A percentile compares a stretch with the other conserved stretches of the same genome.
These are phyloP conservation scores for Littorina saxatilis DNA, from an alignment of 1,140 invertebrate species.

Conservation along the genomic window DNA sequence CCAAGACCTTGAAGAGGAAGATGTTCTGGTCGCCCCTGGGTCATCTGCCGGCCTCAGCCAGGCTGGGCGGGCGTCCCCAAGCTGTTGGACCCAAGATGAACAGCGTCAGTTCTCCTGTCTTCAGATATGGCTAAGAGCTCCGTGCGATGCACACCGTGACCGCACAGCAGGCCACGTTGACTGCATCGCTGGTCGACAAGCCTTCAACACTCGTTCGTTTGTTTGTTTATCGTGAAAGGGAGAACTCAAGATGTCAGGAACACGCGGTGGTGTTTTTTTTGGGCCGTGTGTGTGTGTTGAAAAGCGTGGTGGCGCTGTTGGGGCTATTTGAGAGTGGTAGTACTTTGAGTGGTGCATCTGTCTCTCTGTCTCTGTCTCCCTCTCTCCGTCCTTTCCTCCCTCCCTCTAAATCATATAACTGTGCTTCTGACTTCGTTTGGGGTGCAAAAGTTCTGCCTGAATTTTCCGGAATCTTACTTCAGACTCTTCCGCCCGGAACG, in stretches of 20 bases:
- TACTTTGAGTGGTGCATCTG: not conserved
- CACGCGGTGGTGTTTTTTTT: not conserved
- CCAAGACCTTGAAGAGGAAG: constrained; percentile 30
- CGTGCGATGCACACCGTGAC: not conserved
- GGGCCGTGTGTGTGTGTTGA: not conserved
- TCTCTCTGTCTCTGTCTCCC: no score
- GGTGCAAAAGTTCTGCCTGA: no score
- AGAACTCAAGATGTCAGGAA: not conserved
- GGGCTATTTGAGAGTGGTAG: not conserved
- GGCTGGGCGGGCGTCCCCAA: not conserved
- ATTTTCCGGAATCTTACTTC: no score
- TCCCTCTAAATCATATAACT: no score
- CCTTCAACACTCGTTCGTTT: no score
- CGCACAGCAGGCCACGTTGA: not conserved
- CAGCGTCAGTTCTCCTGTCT: not conserved
- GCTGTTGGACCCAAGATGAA: not conserved
- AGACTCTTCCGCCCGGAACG: no score
- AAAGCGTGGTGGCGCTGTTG: not conserved
- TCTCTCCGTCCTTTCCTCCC: not conserved
- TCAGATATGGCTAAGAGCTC: constrained; percentile 25
- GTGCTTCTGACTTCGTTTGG: no score
- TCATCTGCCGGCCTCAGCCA: constrained; percentile 28
- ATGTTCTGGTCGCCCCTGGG: constrained; percentile 34
- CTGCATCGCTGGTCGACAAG: no score
- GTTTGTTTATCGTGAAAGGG: no score